Conservation (phyloP, 2,797 vertebrate species). For the Ciconia nigra region DNA sequence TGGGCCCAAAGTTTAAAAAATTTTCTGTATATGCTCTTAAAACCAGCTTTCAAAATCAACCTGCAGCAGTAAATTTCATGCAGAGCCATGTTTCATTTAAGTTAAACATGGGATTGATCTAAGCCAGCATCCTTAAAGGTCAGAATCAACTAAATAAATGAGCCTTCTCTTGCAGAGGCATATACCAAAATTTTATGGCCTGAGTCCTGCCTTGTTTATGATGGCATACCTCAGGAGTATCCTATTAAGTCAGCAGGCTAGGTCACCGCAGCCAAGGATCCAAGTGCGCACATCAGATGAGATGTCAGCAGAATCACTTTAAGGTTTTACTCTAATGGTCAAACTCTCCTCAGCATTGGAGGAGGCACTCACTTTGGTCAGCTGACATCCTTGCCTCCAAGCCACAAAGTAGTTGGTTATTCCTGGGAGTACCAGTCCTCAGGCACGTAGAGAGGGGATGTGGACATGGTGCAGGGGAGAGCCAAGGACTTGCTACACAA, state of each 20-base stretch:
- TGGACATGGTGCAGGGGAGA: not conserved
- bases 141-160: not conserved
- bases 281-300: not conserved
- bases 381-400: not conserved
- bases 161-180: not conserved
- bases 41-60: not conserved
- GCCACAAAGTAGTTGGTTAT: not conserved
- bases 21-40: not conserved
- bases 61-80: not conserved
- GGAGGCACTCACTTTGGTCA: not conserved
- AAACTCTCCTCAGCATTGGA: not conserved
- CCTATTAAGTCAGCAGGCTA: not conserved
- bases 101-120: not conserved
- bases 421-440: not conserved
- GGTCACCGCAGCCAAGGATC: not conserved
- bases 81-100: not conserved
- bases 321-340: not conserved
- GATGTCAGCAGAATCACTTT: not conserved
- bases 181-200: not conserved
- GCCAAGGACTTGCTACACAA: not conserved
- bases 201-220: not conserved
- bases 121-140: not conserved
- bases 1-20: not conserved
- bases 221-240: not conserved
- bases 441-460: not conserved